Evolutionary conservation across 2,888 invertebrate genomes (phyloP).

Genomic region (Ferrisia virgata): DNA sequence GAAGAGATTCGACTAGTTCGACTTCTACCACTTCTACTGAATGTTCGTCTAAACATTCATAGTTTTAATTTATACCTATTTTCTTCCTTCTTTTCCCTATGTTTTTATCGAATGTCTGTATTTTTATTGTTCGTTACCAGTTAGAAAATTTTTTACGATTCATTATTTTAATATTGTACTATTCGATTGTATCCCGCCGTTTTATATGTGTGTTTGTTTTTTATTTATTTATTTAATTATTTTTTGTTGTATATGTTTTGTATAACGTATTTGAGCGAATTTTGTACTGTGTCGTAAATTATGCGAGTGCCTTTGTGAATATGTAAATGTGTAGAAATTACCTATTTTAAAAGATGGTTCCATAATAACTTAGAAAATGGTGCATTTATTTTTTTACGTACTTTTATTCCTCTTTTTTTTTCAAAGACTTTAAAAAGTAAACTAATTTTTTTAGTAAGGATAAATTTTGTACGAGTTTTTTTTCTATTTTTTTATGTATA

Average conservation of each 20-base stretch:
- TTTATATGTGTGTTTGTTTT: background rate
- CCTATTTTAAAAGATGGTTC: background rate
- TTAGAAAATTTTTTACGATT: slow-evolving; percentile 18
- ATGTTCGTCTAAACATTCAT: slow-evolving; percentile 36
- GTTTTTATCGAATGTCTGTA: background rate
- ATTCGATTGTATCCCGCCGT: slow-evolving; percentile 25
- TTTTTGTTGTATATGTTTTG: background rate
- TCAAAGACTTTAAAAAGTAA: background rate
- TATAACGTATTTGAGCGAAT: background rate
- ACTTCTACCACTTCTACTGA: slow-evolving; percentile 40
- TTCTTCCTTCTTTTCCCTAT: background rate
- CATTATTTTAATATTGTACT: background rate
- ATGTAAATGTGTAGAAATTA: slow-evolving; percentile 4
- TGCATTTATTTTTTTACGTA: slow-evolving; percentile 28
- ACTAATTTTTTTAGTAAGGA: background rate
- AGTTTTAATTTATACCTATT: background rate
- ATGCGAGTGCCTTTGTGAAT: background rate
- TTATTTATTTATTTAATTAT: background rate
- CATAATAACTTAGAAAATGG: background rate
- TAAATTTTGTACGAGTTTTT: slow-evolving; percentile 13
- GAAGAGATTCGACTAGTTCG: slow-evolving; percentile 42
- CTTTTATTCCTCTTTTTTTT: background rate
- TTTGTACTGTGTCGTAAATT: background rate
- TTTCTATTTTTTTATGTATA: background rate
- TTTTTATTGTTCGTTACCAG: slow-evolving; percentile 16